phyloP scores from a whole-genome alignment of 2,113 vertebrate genomes.

The Oncorhynchus kisutch region DNA sequence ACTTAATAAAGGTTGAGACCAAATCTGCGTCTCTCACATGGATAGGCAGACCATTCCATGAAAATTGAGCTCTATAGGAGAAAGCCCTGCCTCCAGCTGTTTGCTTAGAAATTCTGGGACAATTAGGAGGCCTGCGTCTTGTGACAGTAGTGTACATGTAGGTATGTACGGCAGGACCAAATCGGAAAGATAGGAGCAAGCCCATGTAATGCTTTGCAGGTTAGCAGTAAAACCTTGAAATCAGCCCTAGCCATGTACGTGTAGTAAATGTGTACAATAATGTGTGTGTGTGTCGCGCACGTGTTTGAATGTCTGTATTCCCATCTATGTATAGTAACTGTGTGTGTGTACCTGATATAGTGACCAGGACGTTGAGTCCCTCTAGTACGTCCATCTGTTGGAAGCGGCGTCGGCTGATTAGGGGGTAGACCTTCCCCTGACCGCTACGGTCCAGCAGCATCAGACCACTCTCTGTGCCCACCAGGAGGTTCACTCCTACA shows the following conservation, averaged over 20 bases:
- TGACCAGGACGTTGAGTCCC: constrained; percentile 96
- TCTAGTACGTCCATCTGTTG: constrained; percentile 99
- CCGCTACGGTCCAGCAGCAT: constrained; percentile 98
- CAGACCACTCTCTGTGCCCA: constrained; percentile 96
- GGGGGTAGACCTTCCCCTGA: constrained; percentile 96
- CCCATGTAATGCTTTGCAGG: too few relatives aligned
- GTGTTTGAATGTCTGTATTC: background rate
- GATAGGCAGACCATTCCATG: too few relatives aligned
- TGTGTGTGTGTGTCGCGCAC: background rate
- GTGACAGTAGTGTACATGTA: too few relatives aligned
- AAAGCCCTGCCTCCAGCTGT: too few relatives aligned
- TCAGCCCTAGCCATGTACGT: background rate
- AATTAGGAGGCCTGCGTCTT: too few relatives aligned
- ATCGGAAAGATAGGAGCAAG: too few relatives aligned
- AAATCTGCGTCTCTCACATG: too few relatives aligned
- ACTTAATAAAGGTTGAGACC: too few relatives aligned
- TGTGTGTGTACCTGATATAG: constrained; percentile 87
- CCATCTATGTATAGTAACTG: background rate
- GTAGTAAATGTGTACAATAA: background rate
- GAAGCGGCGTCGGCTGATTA: constrained; percentile 92
- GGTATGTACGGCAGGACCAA: too few relatives aligned
- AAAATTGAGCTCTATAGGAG: too few relatives aligned
- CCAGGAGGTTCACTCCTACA: constrained; percentile 92
- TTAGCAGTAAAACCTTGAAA: too few relatives aligned
- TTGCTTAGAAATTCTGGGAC: too few relatives aligned